Evolutionary conservation across 2,113 vertebrate genomes (phyloP).

Genomic region (Otolemur garnettii): DNA sequence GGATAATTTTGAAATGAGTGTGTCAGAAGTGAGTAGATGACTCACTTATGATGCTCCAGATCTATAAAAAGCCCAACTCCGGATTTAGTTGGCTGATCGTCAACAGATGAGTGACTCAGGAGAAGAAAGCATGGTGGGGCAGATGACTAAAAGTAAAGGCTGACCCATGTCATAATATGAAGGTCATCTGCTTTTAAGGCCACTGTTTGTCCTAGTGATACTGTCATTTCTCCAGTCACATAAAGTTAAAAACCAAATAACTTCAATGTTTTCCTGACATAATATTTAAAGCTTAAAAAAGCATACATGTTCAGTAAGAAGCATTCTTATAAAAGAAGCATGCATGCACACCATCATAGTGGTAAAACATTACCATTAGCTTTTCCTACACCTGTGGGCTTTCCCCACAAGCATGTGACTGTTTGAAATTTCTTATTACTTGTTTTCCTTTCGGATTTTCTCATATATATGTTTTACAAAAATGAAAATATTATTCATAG

Average conservation of each 20-base stretch:
- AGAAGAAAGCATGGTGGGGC: background rate
- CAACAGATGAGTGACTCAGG: conserved; percentile 63
- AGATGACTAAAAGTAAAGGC: background rate
- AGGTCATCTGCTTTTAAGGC: conserved; percentile 11
- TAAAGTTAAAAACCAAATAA: conserved; percentile 10
- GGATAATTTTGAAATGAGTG: conserved; percentile 65
- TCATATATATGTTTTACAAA: background rate
- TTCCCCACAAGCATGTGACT: background rate
- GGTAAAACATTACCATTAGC: background rate
- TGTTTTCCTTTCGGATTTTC: background rate
- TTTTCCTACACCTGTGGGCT: background rate
- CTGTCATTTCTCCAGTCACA: background rate
- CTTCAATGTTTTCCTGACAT: background rate
- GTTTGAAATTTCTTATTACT: background rate
- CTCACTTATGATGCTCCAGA: conserved; percentile 47
- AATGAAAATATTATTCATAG: background rate
- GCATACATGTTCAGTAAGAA: background rate
- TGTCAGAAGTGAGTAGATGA: conserved; percentile 53
- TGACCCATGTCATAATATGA: background rate
- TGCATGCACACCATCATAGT: rapidly evolving
- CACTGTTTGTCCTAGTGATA: background rate
- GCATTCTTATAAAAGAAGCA: background rate
- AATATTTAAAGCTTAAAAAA: background rate
- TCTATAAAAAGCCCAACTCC: conserved; percentile 63
- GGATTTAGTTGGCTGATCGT: conserved; percentile 49